These are phyloP conservation scores for Conus canariensis DNA, from an alignment of 2,888 invertebrate species.

Conservation along the genomic window DNA sequence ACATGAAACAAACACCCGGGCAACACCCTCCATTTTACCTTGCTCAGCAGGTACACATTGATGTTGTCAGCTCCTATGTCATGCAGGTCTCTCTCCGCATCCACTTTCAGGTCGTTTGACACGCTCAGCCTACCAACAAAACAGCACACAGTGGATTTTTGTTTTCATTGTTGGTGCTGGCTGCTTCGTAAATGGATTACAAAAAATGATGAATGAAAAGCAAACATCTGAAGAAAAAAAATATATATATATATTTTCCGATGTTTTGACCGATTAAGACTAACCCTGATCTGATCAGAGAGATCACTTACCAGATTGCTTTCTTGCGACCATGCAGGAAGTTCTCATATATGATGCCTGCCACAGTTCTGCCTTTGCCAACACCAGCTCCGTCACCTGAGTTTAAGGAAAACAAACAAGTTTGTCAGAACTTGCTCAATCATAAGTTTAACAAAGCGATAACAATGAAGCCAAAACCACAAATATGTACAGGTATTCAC, in stretches of 20 bases:
- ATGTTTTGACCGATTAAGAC: no score
- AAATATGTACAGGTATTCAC: no score
- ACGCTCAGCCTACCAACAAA: conserved; percentile 87
- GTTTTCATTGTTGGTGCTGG: neutral
- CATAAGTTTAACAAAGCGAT: no score
- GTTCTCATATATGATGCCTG: conserved; percentile 98
- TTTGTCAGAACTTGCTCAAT: no score
- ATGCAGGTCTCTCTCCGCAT: conserved; percentile 95
- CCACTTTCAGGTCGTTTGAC: conserved; percentile 98
- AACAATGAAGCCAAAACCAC: no score
- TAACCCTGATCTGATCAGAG: no score
- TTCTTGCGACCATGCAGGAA: conserved; percentile 94
- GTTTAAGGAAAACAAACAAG: conserved; percentile 13
- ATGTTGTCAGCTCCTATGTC: conserved; percentile 97
- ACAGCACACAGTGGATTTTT: no score
- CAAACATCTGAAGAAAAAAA: no score
- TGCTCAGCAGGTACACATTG: conserved; percentile 92
- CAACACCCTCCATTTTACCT: conserved; percentile 81
- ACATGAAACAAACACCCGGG: no score
- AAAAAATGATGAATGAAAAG: no score
- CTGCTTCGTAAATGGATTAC: no score
- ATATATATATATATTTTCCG: no score
- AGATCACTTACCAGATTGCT: conserved; percentile 88
- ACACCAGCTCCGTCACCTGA: conserved; percentile 92
- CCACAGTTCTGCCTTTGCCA: conserved; percentile 89